Evolutionary conservation across 2,797 vertebrate species (phyloP), one percentile per base, ranked within the genome.

Genomic region (Pelochelys cantorii): DNA sequence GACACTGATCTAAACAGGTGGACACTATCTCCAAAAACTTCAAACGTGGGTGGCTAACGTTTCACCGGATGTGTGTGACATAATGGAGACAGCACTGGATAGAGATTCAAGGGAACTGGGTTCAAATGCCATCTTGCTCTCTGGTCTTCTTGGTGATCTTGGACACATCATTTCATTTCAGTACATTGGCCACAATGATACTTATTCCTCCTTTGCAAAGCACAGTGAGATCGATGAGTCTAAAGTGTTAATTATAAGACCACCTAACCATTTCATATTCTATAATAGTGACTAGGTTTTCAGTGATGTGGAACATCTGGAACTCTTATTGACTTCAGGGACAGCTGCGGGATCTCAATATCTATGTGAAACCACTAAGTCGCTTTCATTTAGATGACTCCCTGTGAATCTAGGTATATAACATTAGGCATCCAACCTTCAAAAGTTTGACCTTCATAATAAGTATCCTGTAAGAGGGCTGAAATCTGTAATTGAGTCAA

Each of bases 281-380:
- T 81, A 79, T 55, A 94, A 71, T 87, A 80, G 92, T 18, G 0
- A 87, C n/a, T 90, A 85, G 87, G 79, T 96, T 80, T 90, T 95
- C 94, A 95, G 89, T 87, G 86, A 87, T 80, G 56, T 11, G 94
- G 79, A 94, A 94, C 91, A 94, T 90, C 85, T 93, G 92, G 95
- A 93, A 25, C 17, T 78, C 71, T 54, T 20, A 71, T 15, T 54
- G 79, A 42, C 92, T 91, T 79, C 79, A 83, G 53, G 74, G 71
- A 85, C 77, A 79, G 17, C 9, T 77, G 15, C 60, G 42, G 77
- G 89, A 90, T 91, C 83, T 92, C 52, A 83, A 5, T 56, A 65
- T 6, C 27, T 2, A 2, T 48, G 52, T 68, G 84, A 89, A 83
- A 93, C 71, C 11, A 87, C 8, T 62, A 6, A 7, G 75, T 71